phyloP scores from a whole-genome alignment of 2,113 vertebrate species.

The Calyptomena viridis region DNA sequence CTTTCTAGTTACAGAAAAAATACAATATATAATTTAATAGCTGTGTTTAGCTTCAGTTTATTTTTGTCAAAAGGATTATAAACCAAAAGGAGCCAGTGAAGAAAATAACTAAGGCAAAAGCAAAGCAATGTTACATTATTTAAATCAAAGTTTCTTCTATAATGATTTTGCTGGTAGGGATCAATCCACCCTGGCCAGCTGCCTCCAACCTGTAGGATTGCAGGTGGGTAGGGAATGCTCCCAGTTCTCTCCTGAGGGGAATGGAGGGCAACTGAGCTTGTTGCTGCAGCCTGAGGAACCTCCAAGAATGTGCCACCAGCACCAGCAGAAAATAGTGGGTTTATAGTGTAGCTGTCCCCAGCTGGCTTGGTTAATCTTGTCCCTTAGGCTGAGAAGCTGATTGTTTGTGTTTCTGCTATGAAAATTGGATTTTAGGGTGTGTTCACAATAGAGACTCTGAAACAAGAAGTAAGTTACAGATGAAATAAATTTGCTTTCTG shows the following conservation, averaged over 20 bases:
- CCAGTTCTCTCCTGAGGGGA: neutral
- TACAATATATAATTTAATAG: neutral
- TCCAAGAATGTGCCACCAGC: neutral
- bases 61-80: neutral
- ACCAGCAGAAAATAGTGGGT: neutral
- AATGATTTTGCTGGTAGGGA: neutral
- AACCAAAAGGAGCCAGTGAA: neutral
- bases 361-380: neutral
- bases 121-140: neutral
- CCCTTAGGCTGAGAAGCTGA: neutral
- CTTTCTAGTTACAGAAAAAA: neutral
- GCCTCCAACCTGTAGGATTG: neutral
- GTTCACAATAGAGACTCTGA: neutral
- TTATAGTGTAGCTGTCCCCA: neutral
- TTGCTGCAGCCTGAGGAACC: rapidly evolving
- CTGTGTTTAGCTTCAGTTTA: neutral
- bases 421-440: neutral
- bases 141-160: neutral
- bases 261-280: neutral
- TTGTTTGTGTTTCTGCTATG: neutral
- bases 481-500: neutral
- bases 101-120: neutral
- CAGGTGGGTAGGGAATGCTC: neutral
- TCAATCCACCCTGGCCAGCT: neutral
- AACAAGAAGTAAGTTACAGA: neutral